Base-by-base conservation (phyloP, 2,113 vertebrate genomes). In the Ivindomyrus marchei region DNA sequence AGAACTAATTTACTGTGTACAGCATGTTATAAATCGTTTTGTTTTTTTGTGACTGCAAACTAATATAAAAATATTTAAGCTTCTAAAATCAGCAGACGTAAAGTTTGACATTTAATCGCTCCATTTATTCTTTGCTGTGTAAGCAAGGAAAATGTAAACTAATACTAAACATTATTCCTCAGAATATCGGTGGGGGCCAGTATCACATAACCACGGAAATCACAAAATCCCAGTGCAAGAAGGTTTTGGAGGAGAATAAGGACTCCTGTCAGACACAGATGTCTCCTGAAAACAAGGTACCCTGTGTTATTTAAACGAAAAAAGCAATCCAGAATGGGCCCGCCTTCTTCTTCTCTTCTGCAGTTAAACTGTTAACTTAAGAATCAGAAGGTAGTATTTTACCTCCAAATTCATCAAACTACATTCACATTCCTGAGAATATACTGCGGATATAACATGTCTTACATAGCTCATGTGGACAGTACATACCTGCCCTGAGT, bases 151-250 rank as follows among this genome's bases (percentile, higher is more conserved):
- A 87, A 53, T 46, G 50, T 58, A 39, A 47, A 47, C 50, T 58
- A 10, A 24, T 70, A 36, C 13, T 70, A 36, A 88, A 62, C n/a
- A 42, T 88, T 39, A 74, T 74, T 88, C 17, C 36, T 46, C 47
- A 92, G 90, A 47, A 74, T 49, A 39, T 92, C 21, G 88, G 86
- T 47, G 89, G 74, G 49, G 88, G 88, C 36, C 85, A 77, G 80
- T 89, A 92, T 85, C 88, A 91, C 56, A 92, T 91, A 46, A 74
- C 66, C 3, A 31, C 91, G 39, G 85, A 90, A 47, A 83, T 42
- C 49, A 53, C 17, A 36, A 88, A 24, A 58, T 47, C 39, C 24
- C 80, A 42, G 47, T 87, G 85, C 85, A 52, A 42, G 21, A 88
- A 46, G 39, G 31, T 70, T 15, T 66, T 45, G 8, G 15, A 46